phyloP scores from a whole-genome alignment of 2,113 vertebrate species.

The Eretmochelys imbricata region DNA sequence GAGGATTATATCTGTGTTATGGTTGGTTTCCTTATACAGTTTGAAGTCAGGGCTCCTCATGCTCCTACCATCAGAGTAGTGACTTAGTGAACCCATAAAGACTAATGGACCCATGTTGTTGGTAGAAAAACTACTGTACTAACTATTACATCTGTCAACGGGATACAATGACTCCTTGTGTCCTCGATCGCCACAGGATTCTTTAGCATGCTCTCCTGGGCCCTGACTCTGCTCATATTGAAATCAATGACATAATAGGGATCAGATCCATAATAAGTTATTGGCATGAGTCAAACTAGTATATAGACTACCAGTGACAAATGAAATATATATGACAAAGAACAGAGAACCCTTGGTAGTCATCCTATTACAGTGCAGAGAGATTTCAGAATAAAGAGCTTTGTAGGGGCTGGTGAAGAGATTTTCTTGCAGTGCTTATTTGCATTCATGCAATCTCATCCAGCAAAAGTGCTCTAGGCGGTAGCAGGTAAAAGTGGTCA shows the following conservation, averaged over 20 bases:
- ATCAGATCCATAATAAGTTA: not conserved
- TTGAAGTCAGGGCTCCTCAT: slow-evolving; percentile 29
- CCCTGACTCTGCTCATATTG: slow-evolving; percentile 12
- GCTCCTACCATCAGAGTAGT: not conserved
- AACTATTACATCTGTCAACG: not conserved
- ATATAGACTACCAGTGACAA: slow-evolving; percentile 23
- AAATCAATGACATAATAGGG: slow-evolving; percentile 26
- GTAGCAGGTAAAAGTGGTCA: not conserved
- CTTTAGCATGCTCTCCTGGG: not conserved
- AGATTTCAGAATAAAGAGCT: slow-evolving; percentile 1
- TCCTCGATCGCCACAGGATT: not conserved
- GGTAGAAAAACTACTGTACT: slow-evolving; percentile 26
- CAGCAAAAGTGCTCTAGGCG: not conserved
- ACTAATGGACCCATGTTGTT: slow-evolving; percentile 7
- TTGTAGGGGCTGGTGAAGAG: fast-evolving
- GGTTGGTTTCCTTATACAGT: slow-evolving; percentile 14
- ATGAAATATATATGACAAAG: not conserved
- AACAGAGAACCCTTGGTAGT: not conserved
- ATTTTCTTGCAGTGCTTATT: not conserved
- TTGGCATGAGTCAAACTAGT: not conserved
- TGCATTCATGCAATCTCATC: not conserved
- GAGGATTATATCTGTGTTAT: not conserved
- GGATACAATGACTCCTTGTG: not conserved
- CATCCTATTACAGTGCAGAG: not conserved
- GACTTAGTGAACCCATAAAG: slow-evolving; percentile 12